Evolutionary conservation across 1,140 invertebrate genomes (phyloP).

Genomic region (Aphaenogaster ashmeadi): DNA sequence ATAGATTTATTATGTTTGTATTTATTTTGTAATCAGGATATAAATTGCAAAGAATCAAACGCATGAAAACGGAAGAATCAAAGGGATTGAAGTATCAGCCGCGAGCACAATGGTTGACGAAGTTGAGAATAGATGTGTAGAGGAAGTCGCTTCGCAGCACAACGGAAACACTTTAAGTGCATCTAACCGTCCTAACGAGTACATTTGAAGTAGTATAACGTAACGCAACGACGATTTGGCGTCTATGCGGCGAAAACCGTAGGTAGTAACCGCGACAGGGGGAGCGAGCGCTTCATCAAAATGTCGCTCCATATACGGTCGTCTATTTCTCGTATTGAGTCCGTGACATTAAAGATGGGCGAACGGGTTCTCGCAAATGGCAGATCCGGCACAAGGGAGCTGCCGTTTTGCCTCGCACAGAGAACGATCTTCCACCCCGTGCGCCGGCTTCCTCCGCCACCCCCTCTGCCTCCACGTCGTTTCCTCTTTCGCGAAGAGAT

Average conservation of each 20-base stretch:
- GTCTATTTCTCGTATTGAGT: slow-evolving; percentile 65
- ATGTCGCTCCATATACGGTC: slow-evolving; percentile 44
- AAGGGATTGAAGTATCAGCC: neutral
- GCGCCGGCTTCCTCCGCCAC: slow-evolving; percentile 22
- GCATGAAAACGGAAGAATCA: neutral
- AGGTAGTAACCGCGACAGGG: slow-evolving; percentile 32
- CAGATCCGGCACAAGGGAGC: slow-evolving; percentile 64
- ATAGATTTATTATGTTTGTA: neutral
- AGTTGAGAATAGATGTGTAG: slow-evolving; percentile 19
- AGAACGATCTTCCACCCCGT: slow-evolving; percentile 33
- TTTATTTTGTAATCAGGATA: neutral
- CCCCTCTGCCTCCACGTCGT: neutral
- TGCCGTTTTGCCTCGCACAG: slow-evolving; percentile 53
- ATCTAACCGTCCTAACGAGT: slow-evolving; percentile 48
- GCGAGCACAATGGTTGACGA: slow-evolving; percentile 1
- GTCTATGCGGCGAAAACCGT: neutral
- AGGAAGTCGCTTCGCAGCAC: slow-evolving; percentile 13
- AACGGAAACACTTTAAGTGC: slow-evolving; percentile 54
- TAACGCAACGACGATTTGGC: slow-evolving; percentile 23
- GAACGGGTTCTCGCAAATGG: slow-evolving; percentile 67
- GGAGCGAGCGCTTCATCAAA: slow-evolving; percentile 44
- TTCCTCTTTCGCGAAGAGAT: slow-evolving; percentile 37
- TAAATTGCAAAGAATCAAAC: slow-evolving; percentile 15
- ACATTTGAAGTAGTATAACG: slow-evolving; percentile 44
- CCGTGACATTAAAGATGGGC: slow-evolving; percentile 71